Percentiles rank a stretch among this genome's conserved stretches.
These are phyloP conservation scores for Hoplodrina blanda DNA, from an alignment of 2,888 invertebrate genomes.

Conservation along the genomic window DNA sequence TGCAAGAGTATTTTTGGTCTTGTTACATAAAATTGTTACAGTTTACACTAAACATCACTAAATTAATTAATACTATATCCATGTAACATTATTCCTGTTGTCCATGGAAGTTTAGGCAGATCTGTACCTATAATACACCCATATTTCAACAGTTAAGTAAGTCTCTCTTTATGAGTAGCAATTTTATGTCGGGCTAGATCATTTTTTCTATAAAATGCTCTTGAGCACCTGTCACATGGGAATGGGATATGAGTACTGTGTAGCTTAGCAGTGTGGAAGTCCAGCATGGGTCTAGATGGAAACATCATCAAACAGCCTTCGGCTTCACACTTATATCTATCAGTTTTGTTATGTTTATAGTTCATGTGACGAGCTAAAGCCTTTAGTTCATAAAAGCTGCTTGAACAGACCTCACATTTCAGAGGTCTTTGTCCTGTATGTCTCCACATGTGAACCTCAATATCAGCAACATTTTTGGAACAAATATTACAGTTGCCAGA, in stretches of 20 bases:
- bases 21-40: constrained; percentile 13
- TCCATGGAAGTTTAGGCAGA: no score
- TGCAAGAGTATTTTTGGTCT: constrained; percentile 36
- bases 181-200: constrained; percentile 84
- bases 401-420: constrained; percentile 82
- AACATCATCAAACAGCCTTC: constrained; percentile 79
- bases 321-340: constrained; percentile 78
- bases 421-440: constrained; percentile 88
- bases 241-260: constrained; percentile 80
- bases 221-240: constrained; percentile 80
- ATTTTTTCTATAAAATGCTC: constrained; percentile 85
- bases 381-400: constrained; percentile 78
- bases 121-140: no score
- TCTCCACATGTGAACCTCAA: constrained; percentile 89
- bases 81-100: no score
- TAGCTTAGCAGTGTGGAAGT: constrained; percentile 80
- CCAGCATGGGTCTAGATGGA: constrained; percentile 81
- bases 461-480: constrained; percentile 87
- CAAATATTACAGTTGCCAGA: constrained; percentile 89
- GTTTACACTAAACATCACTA: neutral
- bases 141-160: constrained; percentile 33
- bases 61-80: neutral
- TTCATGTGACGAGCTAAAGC: constrained; percentile 82
- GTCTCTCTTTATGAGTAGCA: constrained; percentile 81
- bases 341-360: constrained; percentile 80